A percentile compares a stretch with the other conserved stretches of the same genome.
Evolutionary conservation across 1,140 invertebrate species (phyloP).

Genomic region (Brachionus asplanchnoidis): DNA sequence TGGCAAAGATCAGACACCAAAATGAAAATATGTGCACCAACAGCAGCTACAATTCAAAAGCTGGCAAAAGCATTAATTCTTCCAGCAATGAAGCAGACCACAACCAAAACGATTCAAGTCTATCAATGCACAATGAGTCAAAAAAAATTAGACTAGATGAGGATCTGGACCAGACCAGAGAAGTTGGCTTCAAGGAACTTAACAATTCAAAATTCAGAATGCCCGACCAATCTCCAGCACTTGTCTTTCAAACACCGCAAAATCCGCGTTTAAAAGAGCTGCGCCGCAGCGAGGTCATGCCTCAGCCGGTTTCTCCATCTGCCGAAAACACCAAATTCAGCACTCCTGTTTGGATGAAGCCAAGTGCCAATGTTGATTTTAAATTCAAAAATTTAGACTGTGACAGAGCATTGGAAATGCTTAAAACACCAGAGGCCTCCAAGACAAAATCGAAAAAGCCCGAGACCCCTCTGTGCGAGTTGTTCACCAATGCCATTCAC

Average conservation of each 20-base stretch:
- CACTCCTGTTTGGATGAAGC: conserved; percentile 28
- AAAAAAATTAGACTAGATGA: conserved; percentile 28
- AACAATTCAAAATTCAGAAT: conserved; percentile 20
- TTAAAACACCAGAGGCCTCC: background rate
- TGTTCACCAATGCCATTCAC: conserved; percentile 37
- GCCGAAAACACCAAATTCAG: conserved; percentile 1
- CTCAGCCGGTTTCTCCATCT: background rate
- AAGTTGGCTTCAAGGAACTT: background rate
- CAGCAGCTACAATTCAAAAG: conserved; percentile 19
- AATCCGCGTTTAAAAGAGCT: conserved; percentile 28
- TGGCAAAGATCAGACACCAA: conserved; percentile 24
- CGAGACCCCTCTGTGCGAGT: conserved; percentile 19
- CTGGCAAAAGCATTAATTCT: background rate
- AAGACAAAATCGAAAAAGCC: conserved; percentile 3
- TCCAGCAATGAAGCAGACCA: background rate
- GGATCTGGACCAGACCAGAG: background rate
- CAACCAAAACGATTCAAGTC: conserved; percentile 9
- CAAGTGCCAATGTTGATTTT: background rate
- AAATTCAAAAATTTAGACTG: conserved; percentile 37
- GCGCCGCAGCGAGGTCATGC: background rate
- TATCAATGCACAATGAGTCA: conserved; percentile 21
- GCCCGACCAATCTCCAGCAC: background rate
- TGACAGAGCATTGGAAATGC: conserved; percentile 33
- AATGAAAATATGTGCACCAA: conserved; percentile 28
- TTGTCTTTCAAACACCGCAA: background rate